Percentiles rank a stretch among this genome's conserved stretches.
Conservation (phyloP, 2,888 invertebrate genomes). For the Endotricha flammealis region DNA sequence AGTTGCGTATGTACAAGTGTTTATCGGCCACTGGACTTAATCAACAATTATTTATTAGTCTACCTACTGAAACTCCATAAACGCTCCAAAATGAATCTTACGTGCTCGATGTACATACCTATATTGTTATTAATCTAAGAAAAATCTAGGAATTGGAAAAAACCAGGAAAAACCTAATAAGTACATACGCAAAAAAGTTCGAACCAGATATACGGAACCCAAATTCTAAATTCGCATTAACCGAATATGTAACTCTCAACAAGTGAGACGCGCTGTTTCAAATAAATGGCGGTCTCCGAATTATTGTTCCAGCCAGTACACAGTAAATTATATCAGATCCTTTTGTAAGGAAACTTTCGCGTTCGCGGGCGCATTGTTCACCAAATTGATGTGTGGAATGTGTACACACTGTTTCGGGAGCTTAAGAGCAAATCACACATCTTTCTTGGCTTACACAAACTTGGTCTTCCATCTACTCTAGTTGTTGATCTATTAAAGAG, state of each 20-base stretch:
- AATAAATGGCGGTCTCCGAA: neutral
- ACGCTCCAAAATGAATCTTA: too few species aligned
- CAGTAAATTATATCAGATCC: neutral
- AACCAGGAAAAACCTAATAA: too few species aligned
- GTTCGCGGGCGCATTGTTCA: neutral
- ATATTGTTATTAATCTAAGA: too few species aligned
- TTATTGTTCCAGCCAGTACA: constrained; percentile 1
- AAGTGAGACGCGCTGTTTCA: neutral
- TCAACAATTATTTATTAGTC: too few species aligned
- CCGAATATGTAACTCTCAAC: too few species aligned
- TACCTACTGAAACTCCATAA: too few species aligned
- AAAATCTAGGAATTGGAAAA: too few species aligned
- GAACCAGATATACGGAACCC: neutral
- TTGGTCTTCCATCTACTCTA: neutral
- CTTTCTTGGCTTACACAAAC: neutral
- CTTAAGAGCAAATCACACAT: neutral
- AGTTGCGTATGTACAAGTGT: too few species aligned
- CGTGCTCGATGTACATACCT: too few species aligned
- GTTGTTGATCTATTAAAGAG: too few species aligned
- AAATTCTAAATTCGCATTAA: neutral
- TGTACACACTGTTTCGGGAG: neutral
- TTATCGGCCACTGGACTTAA: too few species aligned
- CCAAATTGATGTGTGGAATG: constrained; percentile 1
- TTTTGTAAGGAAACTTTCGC: constrained; percentile 1
- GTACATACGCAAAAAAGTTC: too few species aligned